A percentile compares a stretch with the other conserved stretches of the same genome.
Evolutionary conservation across 2,888 invertebrate genomes (phyloP).

Genomic region (Hydrotaea cyrtoneurina): DNA sequence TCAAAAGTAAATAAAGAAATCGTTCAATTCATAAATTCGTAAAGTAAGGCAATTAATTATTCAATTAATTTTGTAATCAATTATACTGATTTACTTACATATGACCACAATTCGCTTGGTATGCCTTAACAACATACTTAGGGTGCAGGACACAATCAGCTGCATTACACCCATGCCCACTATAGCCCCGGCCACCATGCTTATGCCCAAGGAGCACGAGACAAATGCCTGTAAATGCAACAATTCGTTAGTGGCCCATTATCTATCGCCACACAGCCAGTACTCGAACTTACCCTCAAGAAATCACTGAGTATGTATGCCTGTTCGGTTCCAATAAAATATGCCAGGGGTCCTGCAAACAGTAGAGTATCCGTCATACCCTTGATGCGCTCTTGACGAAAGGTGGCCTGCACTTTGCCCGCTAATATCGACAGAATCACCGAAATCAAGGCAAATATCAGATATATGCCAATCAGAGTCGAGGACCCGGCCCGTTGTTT

Average conservation of each 20-base stretch:
- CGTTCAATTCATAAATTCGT: no score
- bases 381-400: slow-evolving; percentile 82
- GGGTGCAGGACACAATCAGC: slow-evolving; percentile 88
- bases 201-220: slow-evolving; percentile 89
- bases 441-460: slow-evolving; percentile 81
- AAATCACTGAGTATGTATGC: slow-evolving; percentile 92
- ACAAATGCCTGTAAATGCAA: slow-evolving; percentile 87
- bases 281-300: slow-evolving; percentile 84
- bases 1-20: no score
- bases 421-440: slow-evolving; percentile 80
- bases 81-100: slow-evolving; percentile 80
- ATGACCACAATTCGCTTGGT: slow-evolving; percentile 88
- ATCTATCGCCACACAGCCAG: neutral
- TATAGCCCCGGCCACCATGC: slow-evolving; percentile 87
- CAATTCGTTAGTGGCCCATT: neutral
- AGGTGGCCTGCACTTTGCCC: slow-evolving; percentile 80
- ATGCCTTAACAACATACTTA: slow-evolving; percentile 90
- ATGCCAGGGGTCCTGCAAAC: slow-evolving; percentile 88
- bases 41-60: no score
- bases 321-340: slow-evolving; percentile 92
- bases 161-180: slow-evolving; percentile 88
- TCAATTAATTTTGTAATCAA: no score
- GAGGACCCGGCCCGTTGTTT: slow-evolving; percentile 74
- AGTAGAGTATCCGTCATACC: slow-evolving; percentile 82
- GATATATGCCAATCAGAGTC: slow-evolving; percentile 77